These are phyloP conservation scores for Griposia aprilina DNA, from an alignment of 2,888 invertebrate species.

Conservation along the genomic window DNA sequence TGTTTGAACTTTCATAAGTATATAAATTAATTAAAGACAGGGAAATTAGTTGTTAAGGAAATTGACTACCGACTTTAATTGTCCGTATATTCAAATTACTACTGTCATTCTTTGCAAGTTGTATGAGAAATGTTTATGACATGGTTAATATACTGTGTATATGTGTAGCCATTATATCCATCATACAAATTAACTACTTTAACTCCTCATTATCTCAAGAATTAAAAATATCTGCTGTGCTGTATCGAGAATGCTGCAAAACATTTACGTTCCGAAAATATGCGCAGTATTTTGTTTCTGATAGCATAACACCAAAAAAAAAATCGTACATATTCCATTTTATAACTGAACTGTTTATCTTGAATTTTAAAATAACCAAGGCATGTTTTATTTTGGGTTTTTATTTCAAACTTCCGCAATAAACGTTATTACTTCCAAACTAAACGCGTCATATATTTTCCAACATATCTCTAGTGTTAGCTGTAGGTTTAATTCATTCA, in stretches of 20 bases:
- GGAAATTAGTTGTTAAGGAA: background rate
- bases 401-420: slow-evolving; percentile 16
- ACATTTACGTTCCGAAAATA: background rate
- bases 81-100: background rate
- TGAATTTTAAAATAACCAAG: slow-evolving; percentile 13
- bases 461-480: background rate
- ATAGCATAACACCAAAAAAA: background rate
- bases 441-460: slow-evolving; percentile 4
- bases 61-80: background rate
- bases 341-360: slow-evolving; percentile 12
- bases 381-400: slow-evolving; percentile 9
- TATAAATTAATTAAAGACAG: too few species aligned
- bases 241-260: background rate
- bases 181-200: background rate
- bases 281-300: background rate
- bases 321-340: background rate
- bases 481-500: background rate
- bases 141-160: too few species aligned
- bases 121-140: too few species aligned
- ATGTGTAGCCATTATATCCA: too few species aligned
- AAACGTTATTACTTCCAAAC: background rate
- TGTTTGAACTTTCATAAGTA: background rate
- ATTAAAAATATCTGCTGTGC: background rate
- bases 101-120: background rate
- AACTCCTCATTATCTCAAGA: background rate